Evolutionary conservation across 2,113 vertebrate species (phyloP), one percentile per base, ranked within the genome.

Genomic region (Bubalus kerabau): DNA sequence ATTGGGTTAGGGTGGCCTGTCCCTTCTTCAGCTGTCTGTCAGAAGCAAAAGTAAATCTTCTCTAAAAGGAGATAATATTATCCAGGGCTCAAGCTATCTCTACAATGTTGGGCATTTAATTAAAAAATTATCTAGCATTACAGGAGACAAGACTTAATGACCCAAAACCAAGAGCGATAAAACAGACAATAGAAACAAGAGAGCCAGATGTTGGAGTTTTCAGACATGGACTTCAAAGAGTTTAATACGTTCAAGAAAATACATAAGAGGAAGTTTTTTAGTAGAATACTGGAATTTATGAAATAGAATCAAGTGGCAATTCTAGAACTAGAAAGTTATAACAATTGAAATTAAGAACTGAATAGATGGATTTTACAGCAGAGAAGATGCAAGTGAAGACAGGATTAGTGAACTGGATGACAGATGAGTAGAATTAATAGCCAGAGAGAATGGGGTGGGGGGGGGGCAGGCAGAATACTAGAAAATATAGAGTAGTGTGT

Each of bases 101-200:
- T 81, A 32, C 23, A 52, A 32, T 56, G 71, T n/a, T 90, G 80
- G 46, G 43, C 52, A n/a, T 43, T 62, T 71, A 57, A 48, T 80
- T 54, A 64, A 90, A 76, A 50, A 67, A 52, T 57, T 67, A 59
- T 43, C 83, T 94, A 24, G 62, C 50, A 64, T 94, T 60, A 40
- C 52, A 82, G 60, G 48, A 97, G 16, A 48, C 71, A 78, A 91
- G 43, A 96, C 40, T 83, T 85, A 89, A 71, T 92, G 67, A 71
- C 46, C 88, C 30, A 24, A 90, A 86, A n/a, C 57, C 40, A 94
- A 71, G 16, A 81, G 21, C 28, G 32, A 91, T 84, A 21, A 95
- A 74, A 87, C 6, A 86, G 46, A 81, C 36, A 81, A 56, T 30
- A 80, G 50, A 67, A 84, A 84, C 26, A 78, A 86, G 56, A 50